Percentiles rank a stretch among this genome's conserved stretches.
These are phyloP conservation scores for Spodoptera littoralis DNA, from an alignment of 2,888 invertebrate genomes.

Conservation along the genomic window DNA sequence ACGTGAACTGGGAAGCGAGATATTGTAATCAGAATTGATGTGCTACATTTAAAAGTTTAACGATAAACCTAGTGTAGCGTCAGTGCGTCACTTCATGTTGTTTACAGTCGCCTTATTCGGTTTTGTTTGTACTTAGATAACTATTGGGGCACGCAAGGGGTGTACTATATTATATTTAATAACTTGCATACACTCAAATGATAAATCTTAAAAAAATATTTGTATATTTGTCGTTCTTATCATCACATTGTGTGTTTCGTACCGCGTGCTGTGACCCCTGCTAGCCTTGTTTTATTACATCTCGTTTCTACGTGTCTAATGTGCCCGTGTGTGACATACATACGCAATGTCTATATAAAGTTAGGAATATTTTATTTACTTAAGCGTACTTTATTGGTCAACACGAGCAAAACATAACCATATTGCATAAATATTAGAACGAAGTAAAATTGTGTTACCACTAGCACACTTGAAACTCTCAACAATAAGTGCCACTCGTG, in stretches of 20 bases:
- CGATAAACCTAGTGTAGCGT: slow-evolving; percentile 46
- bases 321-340: too few species aligned
- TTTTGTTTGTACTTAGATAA: slow-evolving; percentile 70
- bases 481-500: slow-evolving; percentile 41
- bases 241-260: slow-evolving; percentile 11
- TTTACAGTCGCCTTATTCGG: slow-evolving; percentile 55
- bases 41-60: slow-evolving; percentile 42
- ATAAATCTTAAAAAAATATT: slow-evolving; percentile 26
- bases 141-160: slow-evolving; percentile 69
- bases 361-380: slow-evolving; percentile 4
- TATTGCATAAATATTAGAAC: slow-evolving; percentile 15
- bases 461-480: slow-evolving; percentile 22
- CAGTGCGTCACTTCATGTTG: slow-evolving; percentile 44
- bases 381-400: not conserved
- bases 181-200: slow-evolving; percentile 21
- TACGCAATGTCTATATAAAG: too few species aligned
- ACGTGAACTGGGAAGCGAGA: slow-evolving; percentile 33
- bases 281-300: not conserved
- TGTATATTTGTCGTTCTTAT: slow-evolving; percentile 20
- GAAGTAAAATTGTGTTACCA: slow-evolving; percentile 25
- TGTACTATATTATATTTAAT: slow-evolving; percentile 28
- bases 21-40: slow-evolving; percentile 34
- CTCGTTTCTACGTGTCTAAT: too few species aligned
- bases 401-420: slow-evolving; percentile 10
- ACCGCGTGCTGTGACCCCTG: slow-evolving; percentile 7